A percentile compares a stretch with the other conserved stretches of the same genome.
Evolutionary conservation across 2,888 invertebrate species (phyloP).

Genomic region (Lithophane socia): DNA sequence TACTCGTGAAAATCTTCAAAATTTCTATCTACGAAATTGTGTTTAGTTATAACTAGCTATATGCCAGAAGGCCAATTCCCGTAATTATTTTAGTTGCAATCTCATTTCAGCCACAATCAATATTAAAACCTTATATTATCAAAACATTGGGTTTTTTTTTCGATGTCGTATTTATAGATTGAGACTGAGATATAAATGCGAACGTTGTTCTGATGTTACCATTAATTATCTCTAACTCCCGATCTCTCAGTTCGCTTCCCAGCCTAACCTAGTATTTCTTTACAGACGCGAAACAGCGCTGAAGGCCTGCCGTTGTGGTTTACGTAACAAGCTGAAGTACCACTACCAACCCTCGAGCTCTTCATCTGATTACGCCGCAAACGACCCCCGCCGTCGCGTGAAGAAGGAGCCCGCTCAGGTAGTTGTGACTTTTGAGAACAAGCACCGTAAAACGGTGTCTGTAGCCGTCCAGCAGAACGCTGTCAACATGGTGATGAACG

Average conservation of each 20-base stretch:
- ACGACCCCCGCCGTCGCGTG: constrained; percentile 43
- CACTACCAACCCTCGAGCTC: constrained; percentile 81
- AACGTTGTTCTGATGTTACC: neutral
- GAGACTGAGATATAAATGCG: neutral
- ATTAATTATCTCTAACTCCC: neutral
- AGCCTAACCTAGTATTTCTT: constrained; percentile 35
- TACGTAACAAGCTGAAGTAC: constrained; percentile 74
- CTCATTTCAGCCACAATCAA: neutral
- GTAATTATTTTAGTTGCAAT: neutral
- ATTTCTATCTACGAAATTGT: neutral
- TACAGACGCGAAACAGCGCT: constrained; percentile 78
- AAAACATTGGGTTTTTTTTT: neutral
- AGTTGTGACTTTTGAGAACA: constrained; percentile 72
- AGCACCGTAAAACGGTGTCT: constrained; percentile 60
- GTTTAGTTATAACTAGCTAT: neutral
- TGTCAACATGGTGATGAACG: constrained; percentile 12
- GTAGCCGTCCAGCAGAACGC: constrained; percentile 57
- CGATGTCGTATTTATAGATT: neutral
- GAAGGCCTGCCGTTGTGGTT: constrained; percentile 81
- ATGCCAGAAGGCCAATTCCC: neutral
- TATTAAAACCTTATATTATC: neutral
- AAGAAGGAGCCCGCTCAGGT: constrained; percentile 72
- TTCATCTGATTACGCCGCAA: constrained; percentile 76
- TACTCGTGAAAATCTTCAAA: neutral
- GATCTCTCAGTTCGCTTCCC: neutral